Percentiles rank a stretch among this genome's conserved stretches.
Conservation (phyloP, 2,113 vertebrate species). For the Leucosticte australis region DNA sequence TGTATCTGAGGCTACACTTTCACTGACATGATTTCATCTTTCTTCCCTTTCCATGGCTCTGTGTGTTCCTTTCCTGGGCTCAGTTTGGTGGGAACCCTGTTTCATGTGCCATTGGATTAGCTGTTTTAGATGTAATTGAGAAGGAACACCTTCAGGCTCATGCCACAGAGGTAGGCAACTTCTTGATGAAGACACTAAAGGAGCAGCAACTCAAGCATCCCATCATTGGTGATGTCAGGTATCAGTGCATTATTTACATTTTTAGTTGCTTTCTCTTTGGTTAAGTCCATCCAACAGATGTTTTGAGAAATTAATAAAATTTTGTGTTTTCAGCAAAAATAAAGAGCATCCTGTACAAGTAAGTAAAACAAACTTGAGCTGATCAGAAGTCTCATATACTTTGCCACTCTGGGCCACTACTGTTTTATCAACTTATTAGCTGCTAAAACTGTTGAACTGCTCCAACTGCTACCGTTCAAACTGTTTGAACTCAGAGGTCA, state of each 20-base stretch:
- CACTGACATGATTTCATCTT: not conserved
- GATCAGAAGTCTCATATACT: not conserved
- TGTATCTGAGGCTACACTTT: not conserved
- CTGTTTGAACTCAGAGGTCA: not conserved
- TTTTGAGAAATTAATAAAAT: not conserved
- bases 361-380: not conserved
- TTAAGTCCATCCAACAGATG: not conserved
- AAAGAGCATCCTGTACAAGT: not conserved
- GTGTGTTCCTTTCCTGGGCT: not conserved
- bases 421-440: not conserved
- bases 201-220: constrained; percentile 82
- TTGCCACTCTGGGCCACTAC: not conserved
- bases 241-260: not conserved
- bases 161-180: constrained; percentile 79
- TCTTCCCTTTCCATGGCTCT: not conserved
- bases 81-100: constrained; percentile 96
- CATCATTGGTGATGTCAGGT: constrained; percentile 92
- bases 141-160: constrained; percentile 85
- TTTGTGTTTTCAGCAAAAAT: not conserved
- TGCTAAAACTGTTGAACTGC: not conserved
- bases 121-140: constrained; percentile 89
- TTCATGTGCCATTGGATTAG: constrained; percentile 89
- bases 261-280: not conserved
- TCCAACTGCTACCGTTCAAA: not conserved
- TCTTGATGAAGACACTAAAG: constrained; percentile 78